Evolutionary conservation across 2,888 invertebrate species (phyloP), one percentile per base, ranked within the genome.

Genomic region (Dryomyza anilis): DNA sequence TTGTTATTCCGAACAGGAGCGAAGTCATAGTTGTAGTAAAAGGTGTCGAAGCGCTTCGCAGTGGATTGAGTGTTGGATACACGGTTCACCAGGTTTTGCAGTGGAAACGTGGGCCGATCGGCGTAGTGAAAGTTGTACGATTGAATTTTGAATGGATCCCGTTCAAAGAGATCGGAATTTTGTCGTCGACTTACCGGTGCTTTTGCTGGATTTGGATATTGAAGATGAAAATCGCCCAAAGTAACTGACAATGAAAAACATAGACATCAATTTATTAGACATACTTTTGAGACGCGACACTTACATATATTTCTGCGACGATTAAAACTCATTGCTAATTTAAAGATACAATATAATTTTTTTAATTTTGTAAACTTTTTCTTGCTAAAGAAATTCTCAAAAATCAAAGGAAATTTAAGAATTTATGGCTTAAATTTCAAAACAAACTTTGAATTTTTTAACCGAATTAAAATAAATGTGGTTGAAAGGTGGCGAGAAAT

Each of bases 81-180:
- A 33, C 65, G 63, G 53, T 30, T 62, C 2, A 6, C 59, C 0
- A 73, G 65, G 5, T 71, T 67, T 59, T 71, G 72, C 30, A 73
- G n/a, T 2, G 68, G 63, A 56, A 70, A 73, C 21, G 39, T 33
- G 1, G 79, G 80, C 12, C 75, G 69, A 0, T 80, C 78, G 23
- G 81, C 81, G 66, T 81, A 81, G 3, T 70, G 79, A 66, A 81
- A 81, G 56, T 77, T 79, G 53, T 76, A 77, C 45, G 81, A 81
- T 52, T 80, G 76, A 61, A 78, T 74, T 76, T 81, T 80, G 63
- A 81, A 81, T 1, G 80, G 81, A 69, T 81, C 80, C 16, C 74
- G 74, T 65, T 71, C 72, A 56, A 81, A 81, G 8, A 72, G 70
- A 68, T 81, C 81, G n/a, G 57, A 58, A 12, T 33, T 66, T 63